phyloP scores from a whole-genome alignment of 2,888 invertebrate species.

The Blera fallax region DNA sequence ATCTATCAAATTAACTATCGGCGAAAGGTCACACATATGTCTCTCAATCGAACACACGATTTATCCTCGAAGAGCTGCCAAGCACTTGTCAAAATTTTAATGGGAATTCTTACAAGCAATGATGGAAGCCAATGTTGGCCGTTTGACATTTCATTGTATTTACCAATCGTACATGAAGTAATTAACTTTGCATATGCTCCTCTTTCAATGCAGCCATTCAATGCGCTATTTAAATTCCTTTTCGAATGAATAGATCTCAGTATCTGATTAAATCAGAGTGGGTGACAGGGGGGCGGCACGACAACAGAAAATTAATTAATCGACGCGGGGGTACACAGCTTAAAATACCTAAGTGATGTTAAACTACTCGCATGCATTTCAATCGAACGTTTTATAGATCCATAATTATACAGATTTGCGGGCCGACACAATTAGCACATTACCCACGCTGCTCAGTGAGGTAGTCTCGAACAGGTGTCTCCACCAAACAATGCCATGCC shows the following conservation, averaged over 20 bases:
- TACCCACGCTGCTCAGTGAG: constrained; percentile 56
- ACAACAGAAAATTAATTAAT: constrained; percentile 46
- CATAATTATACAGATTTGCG: constrained; percentile 47
- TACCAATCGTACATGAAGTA: constrained; percentile 50
- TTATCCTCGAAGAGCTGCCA: constrained; percentile 67
- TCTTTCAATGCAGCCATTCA: constrained; percentile 53
- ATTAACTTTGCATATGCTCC: constrained; percentile 68
- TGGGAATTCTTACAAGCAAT: constrained; percentile 43
- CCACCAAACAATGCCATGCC: neutral
- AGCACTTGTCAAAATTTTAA: constrained; percentile 69
- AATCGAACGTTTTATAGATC: constrained; percentile 60
- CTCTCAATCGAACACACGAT: constrained; percentile 64
- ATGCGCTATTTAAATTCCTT: constrained; percentile 54
- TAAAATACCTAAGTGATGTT: constrained; percentile 66
- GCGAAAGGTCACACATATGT: constrained; percentile 59
- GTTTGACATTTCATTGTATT: constrained; percentile 64
- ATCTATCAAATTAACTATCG: constrained; percentile 41
- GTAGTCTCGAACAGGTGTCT: constrained; percentile 22
- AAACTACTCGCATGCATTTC: constrained; percentile 59
- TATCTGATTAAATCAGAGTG: constrained; percentile 14
- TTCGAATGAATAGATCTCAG: constrained; percentile 36
- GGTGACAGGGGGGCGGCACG: neutral
- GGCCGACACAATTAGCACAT: constrained; percentile 62
- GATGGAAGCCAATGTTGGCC: constrained; percentile 36
- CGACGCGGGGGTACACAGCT: constrained; percentile 54